Evolutionary conservation across 1,140 invertebrate species (phyloP), one percentile per base, ranked within the genome.

Genomic region (Caenorhabditis brenneri): DNA sequence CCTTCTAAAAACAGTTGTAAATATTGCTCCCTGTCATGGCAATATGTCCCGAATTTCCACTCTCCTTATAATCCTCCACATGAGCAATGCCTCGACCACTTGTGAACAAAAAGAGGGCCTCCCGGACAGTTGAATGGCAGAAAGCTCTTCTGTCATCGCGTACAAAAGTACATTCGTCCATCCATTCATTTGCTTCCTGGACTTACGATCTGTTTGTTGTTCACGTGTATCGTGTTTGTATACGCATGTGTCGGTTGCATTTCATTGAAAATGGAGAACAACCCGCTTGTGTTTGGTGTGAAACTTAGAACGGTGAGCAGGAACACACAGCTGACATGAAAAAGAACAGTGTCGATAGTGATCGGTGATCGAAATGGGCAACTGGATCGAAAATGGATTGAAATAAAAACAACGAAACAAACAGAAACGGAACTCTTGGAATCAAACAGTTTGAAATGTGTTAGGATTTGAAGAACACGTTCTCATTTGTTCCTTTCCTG

Each of bases 151-250:
- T 65, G 3, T 10, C 12, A 33, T 33, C 7, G 16, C 33, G 10
- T 36, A 65, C 65, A 74, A 42, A 74, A 42, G 36, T 42, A 24
- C 65, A 74, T 74, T 65, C 22, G 15, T n/a, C 36, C 36, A 27
- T 29, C 10, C 53, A 27, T n/a, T n/a, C n/a, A n/a, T n/a, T n/a
- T n/a, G 65, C 65, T 74, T 74, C 65, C 65, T 74, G 65, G 65
- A 74, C 65, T 74, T 74, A 42, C 65, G 65, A 74, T 42, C 33
- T 74, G 65, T 74, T 74, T 74, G 65, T 42, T 74, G 65, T 74
- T 74, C 36, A 74, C 65, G 65, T 42, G 65, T 65, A 16, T 33
- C n/a, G n/a, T n/a, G n/a, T n/a, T n/a, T n/a, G n/a, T n/a, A n/a
- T n/a, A n/a, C n/a, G 58, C 27, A 19, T 33, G 58, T 33, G 58